These are phyloP conservation scores for Acanthiza pusilla DNA, from an alignment of 2,797 vertebrate species.

Conservation along the genomic window DNA sequence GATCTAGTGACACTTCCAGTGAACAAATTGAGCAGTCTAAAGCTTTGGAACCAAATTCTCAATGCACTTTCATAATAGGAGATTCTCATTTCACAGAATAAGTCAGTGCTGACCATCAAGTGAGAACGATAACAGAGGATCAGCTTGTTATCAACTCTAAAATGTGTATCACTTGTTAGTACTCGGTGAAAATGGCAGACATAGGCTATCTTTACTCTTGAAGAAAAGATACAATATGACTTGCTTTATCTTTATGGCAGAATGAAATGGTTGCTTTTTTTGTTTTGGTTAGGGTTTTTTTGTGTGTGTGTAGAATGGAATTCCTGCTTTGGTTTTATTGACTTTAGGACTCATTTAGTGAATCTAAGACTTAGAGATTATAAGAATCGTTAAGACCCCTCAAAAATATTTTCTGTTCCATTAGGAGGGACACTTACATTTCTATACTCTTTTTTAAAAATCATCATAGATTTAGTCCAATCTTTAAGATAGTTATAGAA, in stretches of 20 bases:
- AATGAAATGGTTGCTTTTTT: not conserved
- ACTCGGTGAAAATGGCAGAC: not conserved
- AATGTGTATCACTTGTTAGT: not conserved
- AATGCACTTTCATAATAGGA: not conserved
- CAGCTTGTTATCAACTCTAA: not conserved
- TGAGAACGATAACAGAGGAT: not conserved
- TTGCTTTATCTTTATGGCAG: not conserved
- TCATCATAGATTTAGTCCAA: not conserved
- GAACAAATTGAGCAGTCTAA: not conserved
- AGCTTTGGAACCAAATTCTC: not conserved
- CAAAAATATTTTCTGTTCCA: not conserved
- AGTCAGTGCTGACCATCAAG: not conserved
- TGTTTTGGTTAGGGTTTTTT: no score
- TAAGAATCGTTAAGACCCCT: fast-evolving
- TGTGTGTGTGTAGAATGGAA: not conserved
- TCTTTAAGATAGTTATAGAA: not conserved
- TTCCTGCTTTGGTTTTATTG: not conserved
- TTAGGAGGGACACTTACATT: not conserved
- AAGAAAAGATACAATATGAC: not conserved
- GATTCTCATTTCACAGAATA: not conserved
- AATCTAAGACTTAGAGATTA: not conserved
- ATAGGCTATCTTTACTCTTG: not conserved
- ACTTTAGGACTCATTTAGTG: not conserved
- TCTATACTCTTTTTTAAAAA: not conserved
- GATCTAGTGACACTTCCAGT: not conserved